Evolutionary conservation across 1,140 invertebrate species (phyloP).

Genomic region (Pachypsylla venusta): DNA sequence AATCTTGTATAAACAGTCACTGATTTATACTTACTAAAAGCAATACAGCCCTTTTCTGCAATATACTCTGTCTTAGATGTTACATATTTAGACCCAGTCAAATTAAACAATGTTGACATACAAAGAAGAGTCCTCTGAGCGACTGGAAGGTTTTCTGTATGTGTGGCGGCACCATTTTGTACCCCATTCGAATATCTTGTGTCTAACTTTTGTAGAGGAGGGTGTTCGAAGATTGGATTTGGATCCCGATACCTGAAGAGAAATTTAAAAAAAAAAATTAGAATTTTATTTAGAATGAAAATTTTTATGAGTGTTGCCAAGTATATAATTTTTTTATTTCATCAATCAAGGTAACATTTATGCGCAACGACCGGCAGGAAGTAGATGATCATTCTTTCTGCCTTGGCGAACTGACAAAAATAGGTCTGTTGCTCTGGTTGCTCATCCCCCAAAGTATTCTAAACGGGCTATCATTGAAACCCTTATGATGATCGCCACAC

Average conservation of each 20-base stretch:
- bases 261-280: too few species aligned
- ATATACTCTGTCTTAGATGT: conserved; percentile 10
- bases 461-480: too few species aligned
- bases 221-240: conserved; percentile 14
- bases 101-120: conserved; percentile 16
- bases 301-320: too few species aligned
- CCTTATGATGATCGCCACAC: too few species aligned
- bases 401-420: too few species aligned
- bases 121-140: conserved; percentile 2
- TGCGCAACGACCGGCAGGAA: too few species aligned
- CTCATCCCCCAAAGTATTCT: too few species aligned
- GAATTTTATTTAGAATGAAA: too few species aligned
- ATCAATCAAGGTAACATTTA: too few species aligned
- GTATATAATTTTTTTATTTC: too few species aligned
- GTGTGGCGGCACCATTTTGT: background rate
- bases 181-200: background rate
- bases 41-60: background rate
- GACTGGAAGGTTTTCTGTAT: background rate
- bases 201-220: background rate
- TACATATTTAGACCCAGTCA: conserved; percentile 11
- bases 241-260: conserved; percentile 16
- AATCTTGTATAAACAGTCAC: background rate
- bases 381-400: too few species aligned
- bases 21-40: conserved; percentile 17
- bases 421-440: too few species aligned